These are phyloP conservation scores for Lycaon pictus DNA, from an alignment of 2,113 vertebrate species.

Conservation along the genomic window DNA sequence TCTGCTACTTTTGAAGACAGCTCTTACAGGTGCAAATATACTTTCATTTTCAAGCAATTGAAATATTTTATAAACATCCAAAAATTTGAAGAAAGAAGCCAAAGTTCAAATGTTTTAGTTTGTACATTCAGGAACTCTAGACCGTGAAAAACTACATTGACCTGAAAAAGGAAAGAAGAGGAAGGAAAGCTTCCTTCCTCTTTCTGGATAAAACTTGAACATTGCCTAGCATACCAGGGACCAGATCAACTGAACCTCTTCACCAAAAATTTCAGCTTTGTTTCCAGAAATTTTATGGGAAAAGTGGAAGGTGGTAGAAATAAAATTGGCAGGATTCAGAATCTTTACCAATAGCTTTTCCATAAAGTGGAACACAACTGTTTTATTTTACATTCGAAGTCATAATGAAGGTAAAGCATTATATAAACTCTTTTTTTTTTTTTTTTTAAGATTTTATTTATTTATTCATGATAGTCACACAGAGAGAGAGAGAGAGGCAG, in stretches of 20 bases:
- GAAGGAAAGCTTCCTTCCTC: not conserved
- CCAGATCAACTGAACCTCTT: not conserved
- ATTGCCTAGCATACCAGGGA: accelerated
- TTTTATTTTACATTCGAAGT: not conserved
- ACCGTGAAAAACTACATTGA: not conserved
- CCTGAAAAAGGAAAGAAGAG: not conserved
- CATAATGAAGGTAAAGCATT: not conserved
- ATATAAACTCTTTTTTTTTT: not conserved
- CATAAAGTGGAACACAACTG: not conserved
- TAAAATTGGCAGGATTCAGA: not conserved
- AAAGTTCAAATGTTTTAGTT: not conserved
- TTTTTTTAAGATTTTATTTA: too few relatives aligned
- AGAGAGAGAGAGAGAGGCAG: too few relatives aligned
- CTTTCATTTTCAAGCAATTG: not conserved
- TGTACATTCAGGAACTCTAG: not conserved
- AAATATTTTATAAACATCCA: constrained; percentile 4
- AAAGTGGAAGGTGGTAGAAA: not conserved
- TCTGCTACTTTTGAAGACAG: not conserved
- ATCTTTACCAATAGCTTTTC: not conserved
- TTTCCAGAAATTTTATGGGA: not conserved
- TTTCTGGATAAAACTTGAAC: not conserved
- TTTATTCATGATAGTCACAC: too few relatives aligned
- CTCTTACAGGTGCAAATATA: not conserved
- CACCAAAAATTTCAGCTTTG: not conserved
- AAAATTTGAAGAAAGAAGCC: not conserved